phyloP scores from a whole-genome alignment of 2,888 invertebrate species.

The Tortricodes alternella region DNA sequence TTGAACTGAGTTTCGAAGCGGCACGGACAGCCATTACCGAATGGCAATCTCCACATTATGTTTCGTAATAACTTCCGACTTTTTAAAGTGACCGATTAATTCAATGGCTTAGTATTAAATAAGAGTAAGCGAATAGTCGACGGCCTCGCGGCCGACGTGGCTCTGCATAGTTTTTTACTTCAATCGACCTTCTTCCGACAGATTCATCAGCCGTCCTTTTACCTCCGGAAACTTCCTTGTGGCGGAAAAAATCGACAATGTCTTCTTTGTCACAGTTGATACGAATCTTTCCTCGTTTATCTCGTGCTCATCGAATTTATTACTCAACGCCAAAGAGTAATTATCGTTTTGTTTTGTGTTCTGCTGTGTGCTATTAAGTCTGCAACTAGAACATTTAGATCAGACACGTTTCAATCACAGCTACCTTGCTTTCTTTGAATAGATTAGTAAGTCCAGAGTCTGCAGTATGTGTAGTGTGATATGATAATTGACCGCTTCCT shows the following conservation, averaged over 20 bases:
- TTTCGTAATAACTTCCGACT: constrained; percentile 16
- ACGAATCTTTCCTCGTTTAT: constrained; percentile 31
- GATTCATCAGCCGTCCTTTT: constrained; percentile 36
- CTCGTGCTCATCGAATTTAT: constrained; percentile 22
- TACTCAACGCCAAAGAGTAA: neutral
- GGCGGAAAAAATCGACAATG: constrained; percentile 30
- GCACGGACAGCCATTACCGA: too few species aligned
- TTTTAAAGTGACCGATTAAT: constrained; percentile 10
- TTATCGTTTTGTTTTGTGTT: too few species aligned
- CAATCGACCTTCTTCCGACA: constrained; percentile 21
- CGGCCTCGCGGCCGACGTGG: constrained; percentile 24
- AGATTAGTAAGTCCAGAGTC: neutral
- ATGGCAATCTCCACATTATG: constrained; percentile 1
- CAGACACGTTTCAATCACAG: too few species aligned
- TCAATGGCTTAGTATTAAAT: constrained; percentile 8
- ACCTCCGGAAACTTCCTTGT: constrained; percentile 36
- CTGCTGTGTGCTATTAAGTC: too few species aligned
- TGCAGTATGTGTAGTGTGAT: constrained; percentile 2
- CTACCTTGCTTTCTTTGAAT: too few species aligned
- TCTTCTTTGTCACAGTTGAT: constrained; percentile 35
- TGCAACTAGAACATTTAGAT: too few species aligned
- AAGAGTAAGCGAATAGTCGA: neutral
- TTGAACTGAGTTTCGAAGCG: too few species aligned
- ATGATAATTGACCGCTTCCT: constrained; percentile 15
- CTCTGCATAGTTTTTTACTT: constrained; percentile 19